Percentiles rank a stretch among this genome's conserved stretches.
These are phyloP conservation scores for Idris sp. DNA, from an alignment of 1,140 invertebrate genomes.

Conservation along the genomic window DNA sequence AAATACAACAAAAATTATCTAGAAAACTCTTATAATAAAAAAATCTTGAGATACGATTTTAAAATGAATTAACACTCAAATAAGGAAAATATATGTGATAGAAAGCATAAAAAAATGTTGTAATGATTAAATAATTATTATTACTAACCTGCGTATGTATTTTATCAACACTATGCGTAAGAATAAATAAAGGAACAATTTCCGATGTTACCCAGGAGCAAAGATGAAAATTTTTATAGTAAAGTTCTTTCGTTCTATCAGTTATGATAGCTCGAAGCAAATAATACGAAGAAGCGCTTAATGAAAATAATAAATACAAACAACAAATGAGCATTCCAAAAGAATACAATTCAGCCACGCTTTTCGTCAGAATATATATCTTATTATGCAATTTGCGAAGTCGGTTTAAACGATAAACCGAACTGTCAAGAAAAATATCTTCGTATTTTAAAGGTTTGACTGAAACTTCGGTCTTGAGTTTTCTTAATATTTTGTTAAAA, in stretches of 20 bases:
- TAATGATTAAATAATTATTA: too few relatives aligned
- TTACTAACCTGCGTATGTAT: too few relatives aligned
- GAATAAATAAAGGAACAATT: conserved; percentile 15
- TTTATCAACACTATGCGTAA: conserved; percentile 14
- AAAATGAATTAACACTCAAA: too few relatives aligned
- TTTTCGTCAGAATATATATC: conserved; percentile 9
- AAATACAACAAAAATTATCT: too few relatives aligned
- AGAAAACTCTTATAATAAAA: too few relatives aligned
- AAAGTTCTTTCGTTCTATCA: background rate
- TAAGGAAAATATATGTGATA: too few relatives aligned
- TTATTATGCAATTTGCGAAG: conserved; percentile 24
- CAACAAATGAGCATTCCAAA: conserved; percentile 19
- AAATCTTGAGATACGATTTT: too few relatives aligned
- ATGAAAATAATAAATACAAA: conserved; percentile 31
- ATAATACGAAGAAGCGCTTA: conserved; percentile 24
- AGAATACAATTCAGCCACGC: conserved; percentile 24
- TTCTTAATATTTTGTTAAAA: conserved; percentile 8
- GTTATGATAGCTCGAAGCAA: background rate
- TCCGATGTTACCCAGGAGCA: conserved; percentile 15
- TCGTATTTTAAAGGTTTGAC: too few relatives aligned
- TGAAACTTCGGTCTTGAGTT: background rate
- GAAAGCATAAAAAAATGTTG: too few relatives aligned
- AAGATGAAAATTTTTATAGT: conserved; percentile 12
- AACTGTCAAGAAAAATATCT: conserved; percentile 22
- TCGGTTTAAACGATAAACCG: conserved; percentile 12